phyloP scores from a whole-genome alignment of 53 echinoderm and acorn worm species.

The Actinopyga echinites region DNA sequence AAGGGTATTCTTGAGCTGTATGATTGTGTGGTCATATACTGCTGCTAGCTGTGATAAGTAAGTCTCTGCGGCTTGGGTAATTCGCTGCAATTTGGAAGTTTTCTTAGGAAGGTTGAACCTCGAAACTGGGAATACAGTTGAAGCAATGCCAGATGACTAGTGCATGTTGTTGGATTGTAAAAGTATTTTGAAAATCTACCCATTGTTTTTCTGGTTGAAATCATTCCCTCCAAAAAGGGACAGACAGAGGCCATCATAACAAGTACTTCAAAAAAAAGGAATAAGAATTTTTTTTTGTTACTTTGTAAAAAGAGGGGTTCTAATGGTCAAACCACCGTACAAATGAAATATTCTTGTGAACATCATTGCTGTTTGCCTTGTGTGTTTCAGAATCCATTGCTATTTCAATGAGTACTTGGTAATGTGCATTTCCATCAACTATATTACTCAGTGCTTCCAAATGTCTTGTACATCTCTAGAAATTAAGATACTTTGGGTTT shows the following conservation, averaged over 20 bases:
- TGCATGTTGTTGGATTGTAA: neutral
- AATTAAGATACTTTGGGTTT: neutral
- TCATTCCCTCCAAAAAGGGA: slow-evolving; percentile 38
- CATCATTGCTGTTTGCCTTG: slow-evolving; percentile 32
- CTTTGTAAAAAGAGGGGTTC: slow-evolving; percentile 8
- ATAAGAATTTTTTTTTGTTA: neutral
- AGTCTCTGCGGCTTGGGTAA: too few species aligned
- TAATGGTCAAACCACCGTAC: slow-evolving; percentile 23
- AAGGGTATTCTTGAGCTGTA: too few species aligned
- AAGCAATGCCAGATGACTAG: too few species aligned
- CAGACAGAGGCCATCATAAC: slow-evolving; percentile 37
- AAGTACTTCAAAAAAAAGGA: slow-evolving; percentile 26
- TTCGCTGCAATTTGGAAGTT: too few species aligned
- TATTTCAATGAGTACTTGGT: slow-evolving; percentile 38
- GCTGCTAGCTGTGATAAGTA: too few species aligned
- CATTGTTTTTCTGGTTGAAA: slow-evolving; percentile 46
- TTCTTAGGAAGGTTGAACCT: too few species aligned
- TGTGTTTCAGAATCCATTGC: slow-evolving; percentile 32
- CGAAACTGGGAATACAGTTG: too few species aligned
- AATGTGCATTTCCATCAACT: slow-evolving; percentile 55
- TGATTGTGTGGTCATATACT: too few species aligned
- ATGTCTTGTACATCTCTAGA: slow-evolving; percentile 44
- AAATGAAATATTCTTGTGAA: slow-evolving; percentile 35
- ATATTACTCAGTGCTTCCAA: slow-evolving; percentile 56
- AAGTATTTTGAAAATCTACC: slow-evolving; percentile 48